Percentiles rank a stretch among this genome's conserved stretches.
phyloP scores from a whole-genome alignment of 1,140 invertebrate genomes.

The Drosophila cardini region DNA sequence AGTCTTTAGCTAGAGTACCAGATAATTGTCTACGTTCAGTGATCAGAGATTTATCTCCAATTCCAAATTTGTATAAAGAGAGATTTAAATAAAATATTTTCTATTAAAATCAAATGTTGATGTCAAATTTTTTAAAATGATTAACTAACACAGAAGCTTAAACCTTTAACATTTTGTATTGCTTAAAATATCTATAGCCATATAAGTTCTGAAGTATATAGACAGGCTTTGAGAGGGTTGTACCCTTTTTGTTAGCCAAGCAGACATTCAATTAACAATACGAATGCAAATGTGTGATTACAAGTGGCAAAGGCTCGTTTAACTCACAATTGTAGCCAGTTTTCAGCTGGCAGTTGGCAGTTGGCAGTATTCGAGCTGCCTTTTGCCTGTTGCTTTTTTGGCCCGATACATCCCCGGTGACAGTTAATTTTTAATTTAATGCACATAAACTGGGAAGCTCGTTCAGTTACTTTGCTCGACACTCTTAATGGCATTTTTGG shows the following conservation, averaged over 20 bases:
- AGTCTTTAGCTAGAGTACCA: not conserved
- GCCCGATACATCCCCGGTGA: slow-evolving; percentile 62
- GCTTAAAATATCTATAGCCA: no score
- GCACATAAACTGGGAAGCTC: slow-evolving; percentile 48
- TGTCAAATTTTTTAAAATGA: no score
- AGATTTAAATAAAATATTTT: no score
- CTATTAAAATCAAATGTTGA: no score
- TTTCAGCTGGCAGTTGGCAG: slow-evolving; percentile 21
- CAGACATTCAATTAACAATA: slow-evolving; percentile 20
- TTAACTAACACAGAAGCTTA: no score
- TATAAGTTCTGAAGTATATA: not conserved
- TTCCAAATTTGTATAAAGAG: no score
- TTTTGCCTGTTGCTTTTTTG: slow-evolving; percentile 19
- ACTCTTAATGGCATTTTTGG: slow-evolving; percentile 74
- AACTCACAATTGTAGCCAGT: slow-evolving; percentile 24
- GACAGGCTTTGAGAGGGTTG: not conserved
- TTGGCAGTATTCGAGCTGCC: slow-evolving; percentile 22
- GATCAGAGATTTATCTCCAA: no score
- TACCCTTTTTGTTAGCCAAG: not conserved
- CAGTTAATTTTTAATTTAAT: slow-evolving; percentile 81
- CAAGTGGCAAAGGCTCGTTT: slow-evolving; percentile 6
- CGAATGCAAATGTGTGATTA: slow-evolving; percentile 3
- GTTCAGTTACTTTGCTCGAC: slow-evolving; percentile 59
- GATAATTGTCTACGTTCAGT: not conserved
- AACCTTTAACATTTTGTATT: no score